Conservation (phyloP, 2,113 vertebrate species). For the Ginglymostoma cirratum region DNA sequence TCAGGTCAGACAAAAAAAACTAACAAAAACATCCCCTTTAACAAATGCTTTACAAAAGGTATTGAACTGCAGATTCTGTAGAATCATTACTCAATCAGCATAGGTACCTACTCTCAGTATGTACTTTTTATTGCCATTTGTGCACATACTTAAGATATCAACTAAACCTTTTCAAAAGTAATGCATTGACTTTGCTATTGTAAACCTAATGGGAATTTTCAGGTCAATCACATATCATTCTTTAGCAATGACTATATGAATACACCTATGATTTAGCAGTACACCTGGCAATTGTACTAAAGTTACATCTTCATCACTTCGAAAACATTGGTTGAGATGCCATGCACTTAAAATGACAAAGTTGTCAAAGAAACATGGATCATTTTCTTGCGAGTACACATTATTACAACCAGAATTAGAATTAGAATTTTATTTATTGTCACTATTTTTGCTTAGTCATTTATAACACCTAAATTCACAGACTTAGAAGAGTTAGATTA, state of each 20-base stretch:
- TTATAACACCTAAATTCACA: background rate
- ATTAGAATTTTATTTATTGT: too few species aligned
- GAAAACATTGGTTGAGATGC: background rate
- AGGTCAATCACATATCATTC: constrained; percentile 28
- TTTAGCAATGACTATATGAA: constrained; percentile 17
- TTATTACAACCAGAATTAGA: background rate
- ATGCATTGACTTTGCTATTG: constrained; percentile 28
- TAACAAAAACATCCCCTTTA: constrained; percentile 20
- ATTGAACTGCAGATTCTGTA: background rate
- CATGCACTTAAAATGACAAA: background rate
- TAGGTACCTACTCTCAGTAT: constrained; percentile 3
- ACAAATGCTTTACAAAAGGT: constrained; percentile 17
- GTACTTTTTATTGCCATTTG: constrained; percentile 13
- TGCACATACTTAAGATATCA: constrained; percentile 32
- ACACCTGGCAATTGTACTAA: background rate
- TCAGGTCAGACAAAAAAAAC: constrained; percentile 15
- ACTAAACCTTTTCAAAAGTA: constrained; percentile 21
- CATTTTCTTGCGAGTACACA: background rate
- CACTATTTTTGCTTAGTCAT: background rate
- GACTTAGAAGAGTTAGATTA: background rate
- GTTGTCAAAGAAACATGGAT: background rate
- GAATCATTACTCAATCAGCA: constrained; percentile 11
- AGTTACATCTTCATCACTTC: background rate
- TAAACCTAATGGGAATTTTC: constrained; percentile 11
- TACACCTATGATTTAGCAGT: background rate